Evolutionary conservation across 1,140 invertebrate species (phyloP), one percentile per base, ranked within the genome.

Genomic region (Drosophila kikkawai): DNA sequence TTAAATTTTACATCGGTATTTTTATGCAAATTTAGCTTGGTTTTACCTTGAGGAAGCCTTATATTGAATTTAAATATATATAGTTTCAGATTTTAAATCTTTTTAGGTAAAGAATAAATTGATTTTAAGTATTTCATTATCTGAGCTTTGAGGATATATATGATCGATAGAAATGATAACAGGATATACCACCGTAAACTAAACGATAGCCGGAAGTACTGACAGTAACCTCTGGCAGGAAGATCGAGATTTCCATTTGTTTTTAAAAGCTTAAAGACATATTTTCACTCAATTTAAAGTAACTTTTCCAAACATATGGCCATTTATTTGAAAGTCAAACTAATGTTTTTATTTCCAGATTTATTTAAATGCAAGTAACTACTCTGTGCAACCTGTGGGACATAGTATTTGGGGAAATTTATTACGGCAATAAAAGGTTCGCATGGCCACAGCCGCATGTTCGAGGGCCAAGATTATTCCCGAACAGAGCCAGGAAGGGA

Each of bases 361-460:
- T 63, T 63, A 65, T 65, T 63, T 65, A 17, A 42, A 59, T 58
- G 12, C 9, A 42, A 65, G 57, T 61, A 63, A 61, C 39, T 17
- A 17, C 17, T 17, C 8, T 9, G 6, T 22, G 22, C 66, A 41
- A 67, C 61, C 63, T 70, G 64, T 45, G 17, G 26, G 45, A 15
- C 11, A 1, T 41, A 32, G 64, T 37, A 29, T 51, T 53, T 65
- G 39, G 1, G 22, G 29, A 66, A 55, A 70, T 70, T 70, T 70
- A 70, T 70, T 17, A 39, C 34, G 32, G 29, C 48, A 29, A n/a
- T 68, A 34, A 68, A 68, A 68, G 34, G 22, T 45, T 67, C 17
- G 32, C 29, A 5, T 34, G 63, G 41, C 32, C 64, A 68, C 63
- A 45, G 41, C 22, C 44, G 34, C 34, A 15, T 55, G 51, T 36